A percentile compares a stretch with the other conserved stretches of the same genome.
phyloP scores from a whole-genome alignment of 2,113 vertebrate genomes.

The Eonycteris spelaea region DNA sequence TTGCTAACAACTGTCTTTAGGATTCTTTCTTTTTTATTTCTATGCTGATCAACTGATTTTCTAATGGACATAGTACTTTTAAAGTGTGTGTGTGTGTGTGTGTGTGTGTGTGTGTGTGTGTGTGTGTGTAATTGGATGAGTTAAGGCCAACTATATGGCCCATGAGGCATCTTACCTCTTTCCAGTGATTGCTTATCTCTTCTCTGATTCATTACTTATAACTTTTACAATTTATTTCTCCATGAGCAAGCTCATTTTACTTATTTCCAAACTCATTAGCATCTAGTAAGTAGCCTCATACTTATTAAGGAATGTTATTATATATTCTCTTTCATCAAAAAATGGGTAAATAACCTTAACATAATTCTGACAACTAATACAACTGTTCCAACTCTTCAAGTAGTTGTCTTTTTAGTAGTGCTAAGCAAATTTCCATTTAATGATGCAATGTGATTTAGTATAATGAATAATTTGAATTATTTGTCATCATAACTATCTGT shows the following conservation, averaged over 20 bases:
- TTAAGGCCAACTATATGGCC: neutral
- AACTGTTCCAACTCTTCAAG: neutral
- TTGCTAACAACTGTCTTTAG: neutral
- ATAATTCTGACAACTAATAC: neutral
- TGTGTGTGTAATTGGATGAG: neutral
- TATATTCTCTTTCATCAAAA: neutral
- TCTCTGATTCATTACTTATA: neutral
- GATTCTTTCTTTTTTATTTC: neutral
- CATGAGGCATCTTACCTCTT: neutral
- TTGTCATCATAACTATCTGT: neutral
- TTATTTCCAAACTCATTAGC: neutral
- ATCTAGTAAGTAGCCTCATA: neutral
- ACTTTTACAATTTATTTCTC: neutral
- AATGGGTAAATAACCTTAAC: neutral
- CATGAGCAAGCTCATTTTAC: neutral
- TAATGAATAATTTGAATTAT: neutral
- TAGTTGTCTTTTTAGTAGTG: neutral
- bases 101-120: neutral
- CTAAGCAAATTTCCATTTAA: conserved; percentile 7
- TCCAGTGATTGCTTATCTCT: neutral
- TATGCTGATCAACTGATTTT: neutral
- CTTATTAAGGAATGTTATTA: neutral
- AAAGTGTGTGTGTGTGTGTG: neutral
- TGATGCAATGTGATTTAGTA: neutral
- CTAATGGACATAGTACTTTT: neutral